These are phyloP conservation scores for Drosophila azteca DNA, from an alignment of 1,140 invertebrate species.

Conservation along the genomic window DNA sequence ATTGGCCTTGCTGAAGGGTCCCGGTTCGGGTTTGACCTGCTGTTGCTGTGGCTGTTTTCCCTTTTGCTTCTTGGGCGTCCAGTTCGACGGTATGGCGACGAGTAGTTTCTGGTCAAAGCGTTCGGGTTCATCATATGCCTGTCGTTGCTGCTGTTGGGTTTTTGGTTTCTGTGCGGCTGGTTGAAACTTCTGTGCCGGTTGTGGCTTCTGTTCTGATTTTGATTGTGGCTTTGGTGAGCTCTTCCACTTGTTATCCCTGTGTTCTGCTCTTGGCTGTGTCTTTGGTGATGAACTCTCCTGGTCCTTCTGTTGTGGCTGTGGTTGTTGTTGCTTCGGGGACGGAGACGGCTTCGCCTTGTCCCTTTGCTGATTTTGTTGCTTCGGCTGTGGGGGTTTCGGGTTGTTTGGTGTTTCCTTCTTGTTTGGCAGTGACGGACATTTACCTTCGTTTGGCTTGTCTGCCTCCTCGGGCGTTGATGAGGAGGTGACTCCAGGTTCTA, in stretches of 20 bases:
- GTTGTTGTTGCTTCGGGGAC: background rate
- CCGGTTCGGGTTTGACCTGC: slow-evolving; percentile 12
- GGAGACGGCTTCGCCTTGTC: slow-evolving; percentile 22
- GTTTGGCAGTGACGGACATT: background rate
- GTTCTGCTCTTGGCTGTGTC: background rate
- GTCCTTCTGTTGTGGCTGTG: background rate
- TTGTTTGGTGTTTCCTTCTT: slow-evolving; percentile 3
- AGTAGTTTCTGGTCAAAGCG: slow-evolving; percentile 64
- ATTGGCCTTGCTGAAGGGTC: slow-evolving; percentile 62
- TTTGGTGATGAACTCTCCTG: slow-evolving; percentile 4
- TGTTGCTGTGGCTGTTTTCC: slow-evolving; percentile 32
- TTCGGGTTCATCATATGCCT: slow-evolving; percentile 48
- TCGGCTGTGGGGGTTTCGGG: background rate
- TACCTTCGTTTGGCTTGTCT: background rate
- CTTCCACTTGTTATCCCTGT: no score
- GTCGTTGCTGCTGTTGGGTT: slow-evolving; percentile 2
- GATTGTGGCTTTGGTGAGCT: no score
- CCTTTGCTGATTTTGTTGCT: slow-evolving; percentile 12
- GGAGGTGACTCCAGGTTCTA: background rate
- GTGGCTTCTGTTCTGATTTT: no score
- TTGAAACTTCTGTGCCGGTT: slow-evolving; percentile 2
- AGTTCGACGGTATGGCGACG: slow-evolving; percentile 61
- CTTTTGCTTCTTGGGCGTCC: slow-evolving; percentile 34
- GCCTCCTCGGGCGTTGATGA: background rate
- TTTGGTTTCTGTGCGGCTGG: slow-evolving; percentile 27